A percentile compares a stretch with the other conserved stretches of the same genome.
Evolutionary conservation across 2,797 vertebrate genomes (phyloP).

Genomic region (Peromyscus attwateri): DNA sequence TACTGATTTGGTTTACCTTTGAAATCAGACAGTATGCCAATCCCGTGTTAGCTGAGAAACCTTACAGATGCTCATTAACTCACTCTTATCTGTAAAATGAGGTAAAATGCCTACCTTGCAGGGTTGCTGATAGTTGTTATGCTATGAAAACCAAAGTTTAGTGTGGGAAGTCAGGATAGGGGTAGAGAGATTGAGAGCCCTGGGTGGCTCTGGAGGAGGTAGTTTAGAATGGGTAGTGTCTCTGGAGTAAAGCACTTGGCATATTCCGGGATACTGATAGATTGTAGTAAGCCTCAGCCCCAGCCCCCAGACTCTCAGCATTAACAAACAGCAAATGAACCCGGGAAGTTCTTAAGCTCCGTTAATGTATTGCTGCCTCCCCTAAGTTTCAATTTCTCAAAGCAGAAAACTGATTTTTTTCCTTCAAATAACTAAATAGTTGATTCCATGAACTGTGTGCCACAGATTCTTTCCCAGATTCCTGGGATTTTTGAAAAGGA

Average conservation of each 20-base stretch:
- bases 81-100: not conserved
- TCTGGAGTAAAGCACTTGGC: not conserved
- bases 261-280: not conserved
- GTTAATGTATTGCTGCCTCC: not conserved
- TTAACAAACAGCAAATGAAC: not conserved
- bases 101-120: not conserved
- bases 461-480: not conserved
- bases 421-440: not conserved
- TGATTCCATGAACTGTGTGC: not conserved
- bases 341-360: not conserved
- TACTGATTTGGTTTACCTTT: conserved; percentile 36
- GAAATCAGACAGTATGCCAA: conserved; percentile 28
- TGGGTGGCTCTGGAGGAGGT: not conserved
- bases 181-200: not conserved
- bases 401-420: conserved; percentile 18
- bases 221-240: not conserved
- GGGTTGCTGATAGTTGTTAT: not conserved
- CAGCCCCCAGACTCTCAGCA: not conserved
- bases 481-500: not conserved
- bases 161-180: not conserved
- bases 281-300: not conserved
- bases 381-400: not conserved
- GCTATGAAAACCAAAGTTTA: not conserved
- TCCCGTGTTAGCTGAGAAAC: not conserved
- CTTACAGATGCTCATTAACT: not conserved